Conservation (phyloP, 2,797 vertebrate genomes). For the Catamblyrhynchus diadema region DNA sequence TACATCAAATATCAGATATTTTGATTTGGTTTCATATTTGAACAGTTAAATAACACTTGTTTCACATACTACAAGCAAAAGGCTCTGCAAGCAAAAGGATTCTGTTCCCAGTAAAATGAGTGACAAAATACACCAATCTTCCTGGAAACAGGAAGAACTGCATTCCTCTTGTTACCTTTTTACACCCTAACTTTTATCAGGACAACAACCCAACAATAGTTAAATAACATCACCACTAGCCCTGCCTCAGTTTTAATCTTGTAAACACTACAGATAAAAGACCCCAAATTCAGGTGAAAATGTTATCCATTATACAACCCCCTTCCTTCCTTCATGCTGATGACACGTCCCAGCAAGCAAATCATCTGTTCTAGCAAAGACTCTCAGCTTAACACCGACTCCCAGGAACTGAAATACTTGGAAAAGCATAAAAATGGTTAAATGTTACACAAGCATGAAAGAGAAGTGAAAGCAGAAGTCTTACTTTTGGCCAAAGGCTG, state of each 20-base stretch:
- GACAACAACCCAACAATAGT: background rate
- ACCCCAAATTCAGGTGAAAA: background rate
- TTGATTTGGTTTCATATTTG: background rate
- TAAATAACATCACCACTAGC: background rate
- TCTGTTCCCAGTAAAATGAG: background rate
- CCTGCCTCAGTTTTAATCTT: background rate
- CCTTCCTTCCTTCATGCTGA: background rate
- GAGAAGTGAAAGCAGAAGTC: slow-evolving; percentile 26
- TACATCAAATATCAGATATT: background rate
- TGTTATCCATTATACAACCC: background rate
- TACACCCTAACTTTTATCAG: background rate
- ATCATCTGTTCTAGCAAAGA: background rate
- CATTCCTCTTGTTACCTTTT: background rate
- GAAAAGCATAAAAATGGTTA: background rate
- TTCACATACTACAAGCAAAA: background rate
- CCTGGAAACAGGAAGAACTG: background rate
- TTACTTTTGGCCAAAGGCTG: slow-evolving; percentile 43
- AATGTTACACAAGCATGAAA: background rate
- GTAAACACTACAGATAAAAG: background rate
- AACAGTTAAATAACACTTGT: background rate
- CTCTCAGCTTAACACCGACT: background rate
- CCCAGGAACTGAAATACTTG: background rate
- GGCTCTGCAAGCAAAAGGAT: background rate
- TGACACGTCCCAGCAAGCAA: background rate
- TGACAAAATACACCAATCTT: background rate